A percentile compares a stretch with the other conserved stretches of the same genome.
Evolutionary conservation across 2,113 vertebrate genomes (phyloP).

Genomic region (Syngnathus typhle): DNA sequence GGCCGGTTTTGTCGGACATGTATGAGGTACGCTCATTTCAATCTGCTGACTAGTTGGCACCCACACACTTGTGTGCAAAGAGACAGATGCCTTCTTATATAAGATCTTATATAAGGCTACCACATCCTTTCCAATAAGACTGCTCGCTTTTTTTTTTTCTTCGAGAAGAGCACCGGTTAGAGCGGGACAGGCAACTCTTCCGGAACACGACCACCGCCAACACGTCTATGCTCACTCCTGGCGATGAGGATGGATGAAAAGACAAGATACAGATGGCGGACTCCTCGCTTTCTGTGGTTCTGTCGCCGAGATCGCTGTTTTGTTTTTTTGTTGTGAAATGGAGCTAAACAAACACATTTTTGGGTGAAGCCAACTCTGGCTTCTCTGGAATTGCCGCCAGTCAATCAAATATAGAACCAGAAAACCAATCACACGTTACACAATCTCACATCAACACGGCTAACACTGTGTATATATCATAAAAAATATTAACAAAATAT

Average conservation of each 20-base stretch:
- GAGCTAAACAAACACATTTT: background rate
- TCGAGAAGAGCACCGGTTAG: slow-evolving; percentile 26
- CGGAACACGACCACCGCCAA: slow-evolving; percentile 20
- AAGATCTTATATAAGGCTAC: slow-evolving; percentile 69
- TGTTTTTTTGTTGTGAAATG: background rate
- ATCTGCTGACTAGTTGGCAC: slow-evolving; percentile 53
- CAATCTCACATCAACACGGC: too few relatives aligned
- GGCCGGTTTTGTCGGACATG: slow-evolving; percentile 24
- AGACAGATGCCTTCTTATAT: slow-evolving; percentile 74
- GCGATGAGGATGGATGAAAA: slow-evolving; percentile 24
- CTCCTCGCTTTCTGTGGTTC: slow-evolving; percentile 12
- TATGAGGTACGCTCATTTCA: slow-evolving; percentile 30
- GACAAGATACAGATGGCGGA: slow-evolving; percentile 18
- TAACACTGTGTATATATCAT: too few relatives aligned
- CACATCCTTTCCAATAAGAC: slow-evolving; percentile 55
- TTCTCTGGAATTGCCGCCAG: too few relatives aligned
- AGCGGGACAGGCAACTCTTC: slow-evolving; percentile 42
- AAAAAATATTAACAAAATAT: too few relatives aligned
- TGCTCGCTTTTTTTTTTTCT: slow-evolving; percentile 45
- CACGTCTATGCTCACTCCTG: background rate
- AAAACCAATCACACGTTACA: too few relatives aligned
- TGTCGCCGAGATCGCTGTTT: background rate
- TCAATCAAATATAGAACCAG: too few relatives aligned
- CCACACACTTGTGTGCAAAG: slow-evolving; percentile 61
- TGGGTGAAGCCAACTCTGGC: too few relatives aligned